Conservation (phyloP, 2,797 vertebrate species). For the Cetoscarus ocellatus region DNA sequence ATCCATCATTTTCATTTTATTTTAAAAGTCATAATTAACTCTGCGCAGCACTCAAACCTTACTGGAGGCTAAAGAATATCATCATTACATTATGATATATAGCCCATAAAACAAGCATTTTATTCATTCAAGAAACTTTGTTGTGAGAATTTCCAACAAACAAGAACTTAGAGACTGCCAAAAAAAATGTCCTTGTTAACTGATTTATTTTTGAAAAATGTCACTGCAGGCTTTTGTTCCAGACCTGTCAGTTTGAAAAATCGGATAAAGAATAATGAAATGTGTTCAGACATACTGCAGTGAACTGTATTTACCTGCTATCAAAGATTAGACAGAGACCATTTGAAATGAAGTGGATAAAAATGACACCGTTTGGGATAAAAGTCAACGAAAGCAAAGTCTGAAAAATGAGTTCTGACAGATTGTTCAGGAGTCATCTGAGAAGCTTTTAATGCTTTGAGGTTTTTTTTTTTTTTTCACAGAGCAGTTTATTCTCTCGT, state of each 20-base stretch:
- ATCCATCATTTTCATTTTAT: no score
- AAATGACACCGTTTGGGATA: neutral
- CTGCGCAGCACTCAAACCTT: neutral
- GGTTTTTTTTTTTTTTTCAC: slow-evolving; percentile 22
- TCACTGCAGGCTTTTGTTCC: neutral
- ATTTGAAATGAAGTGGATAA: slow-evolving; percentile 9
- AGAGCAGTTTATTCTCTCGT: slow-evolving; percentile 11
- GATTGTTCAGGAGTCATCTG: slow-evolving; percentile 9
- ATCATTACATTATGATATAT: no score
- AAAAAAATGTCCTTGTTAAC: no score
- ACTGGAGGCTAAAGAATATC: neutral
- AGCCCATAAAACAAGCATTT: neutral
- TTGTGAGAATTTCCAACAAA: no score
- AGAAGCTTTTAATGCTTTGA: slow-evolving; percentile 19
- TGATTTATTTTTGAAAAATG: neutral
- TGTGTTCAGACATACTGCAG: neutral
- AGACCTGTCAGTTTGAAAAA: slow-evolving; percentile 5
- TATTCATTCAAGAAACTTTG: no score
- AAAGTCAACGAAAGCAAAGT: slow-evolving; percentile 6
- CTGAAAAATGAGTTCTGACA: slow-evolving; percentile 22
- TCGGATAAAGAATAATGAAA: neutral
- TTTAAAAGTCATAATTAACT: no score
- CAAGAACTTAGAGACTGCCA: no score
- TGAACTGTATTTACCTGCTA: slow-evolving; percentile 1
- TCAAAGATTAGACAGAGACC: neutral